These are phyloP conservation scores for Syngnathus acus DNA, from an alignment of 2,797 vertebrate species.

Conservation along the genomic window DNA sequence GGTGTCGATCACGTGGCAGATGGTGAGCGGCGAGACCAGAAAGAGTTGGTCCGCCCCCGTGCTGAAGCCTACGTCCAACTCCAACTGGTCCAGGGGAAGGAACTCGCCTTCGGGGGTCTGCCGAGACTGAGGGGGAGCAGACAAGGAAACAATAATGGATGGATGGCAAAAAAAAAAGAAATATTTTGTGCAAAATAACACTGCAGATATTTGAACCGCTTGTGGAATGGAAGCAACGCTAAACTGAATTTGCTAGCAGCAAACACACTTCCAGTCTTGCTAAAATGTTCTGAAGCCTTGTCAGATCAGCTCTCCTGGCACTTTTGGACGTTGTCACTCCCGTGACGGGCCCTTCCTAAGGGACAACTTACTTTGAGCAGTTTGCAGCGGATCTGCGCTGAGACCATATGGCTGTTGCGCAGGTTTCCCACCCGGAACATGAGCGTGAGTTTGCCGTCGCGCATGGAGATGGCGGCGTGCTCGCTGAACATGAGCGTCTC, in stretches of 20 bases:
- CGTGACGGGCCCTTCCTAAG: not conserved
- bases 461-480: conserved; percentile 92
- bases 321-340: too few species aligned
- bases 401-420: conserved; percentile 99
- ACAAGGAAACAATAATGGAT: conserved; percentile 33
- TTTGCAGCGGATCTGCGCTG: conserved; percentile 98
- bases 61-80: conserved; percentile 98
- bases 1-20: conserved; percentile 97
- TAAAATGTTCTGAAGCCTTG: too few species aligned
- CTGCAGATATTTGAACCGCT: too few species aligned
- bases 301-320: too few species aligned
- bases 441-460: conserved; percentile 94
- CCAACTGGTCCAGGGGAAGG: conserved; percentile 96
- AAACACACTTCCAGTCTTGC: too few species aligned
- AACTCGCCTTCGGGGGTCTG: conserved; percentile 99
- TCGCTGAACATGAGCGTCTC: conserved; percentile 98
- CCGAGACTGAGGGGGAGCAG: conserved; percentile 78
- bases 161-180: too few species aligned
- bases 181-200: too few species aligned
- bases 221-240: too few species aligned
- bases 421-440: conserved; percentile 99
- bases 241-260: too few species aligned
- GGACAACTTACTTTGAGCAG: conserved; percentile 85
- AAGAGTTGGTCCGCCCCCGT: conserved; percentile 98
- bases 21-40: conserved; percentile 96